Base-by-base conservation (phyloP, 2,797 vertebrate genomes). In the Remorina albescens region DNA sequence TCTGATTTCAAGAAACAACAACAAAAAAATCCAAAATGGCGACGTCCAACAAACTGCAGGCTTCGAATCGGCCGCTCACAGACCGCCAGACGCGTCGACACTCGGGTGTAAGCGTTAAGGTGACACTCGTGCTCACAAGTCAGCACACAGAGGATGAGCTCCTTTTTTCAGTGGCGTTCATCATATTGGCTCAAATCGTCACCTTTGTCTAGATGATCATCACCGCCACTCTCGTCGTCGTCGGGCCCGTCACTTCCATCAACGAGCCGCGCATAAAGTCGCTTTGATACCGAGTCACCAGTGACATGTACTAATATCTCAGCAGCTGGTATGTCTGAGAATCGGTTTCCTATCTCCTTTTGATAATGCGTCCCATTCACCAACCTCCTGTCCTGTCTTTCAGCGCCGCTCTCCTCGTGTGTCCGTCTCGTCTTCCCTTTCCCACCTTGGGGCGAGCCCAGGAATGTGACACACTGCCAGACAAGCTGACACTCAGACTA, bases 391-490 rank as follows among this genome's bases (percentile, higher is more conserved):
- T 58, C 55, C 30, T 16, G 34, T 81, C 71, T 83, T 70, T 89
- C 79, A 86, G 57, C 71, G 26, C 72, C 7, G 46, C 28, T 64
- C 68, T 78, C 57, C 73, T 81, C 34, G 16, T 69, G 54, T 77
- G 68, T 80, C 74, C 53, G 53, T 82, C 83, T 87, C 76, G 53
- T 88, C 76, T 88, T 89, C 68, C 68, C 26, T 55, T n/a, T 25
- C 44, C 76, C 71, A 78, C 85, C 71, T 85, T 44, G 69, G 75
- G 68, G 65, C 59, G 71, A 72, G 59, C 67, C 59, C 25, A 74
- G 83, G 86, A 88, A 86, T 89, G 85, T 82, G 81, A 80, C 74
- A 64, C 67, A 30, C 53, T 67, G 70, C 74, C 78, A 89, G 66
- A 75, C 57, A 56, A 74, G 78, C 70, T 55, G 76, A 73, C 73